These are phyloP conservation scores for Oplegnathus fasciatus DNA, from an alignment of 2,113 vertebrate genomes.

Conservation along the genomic window DNA sequence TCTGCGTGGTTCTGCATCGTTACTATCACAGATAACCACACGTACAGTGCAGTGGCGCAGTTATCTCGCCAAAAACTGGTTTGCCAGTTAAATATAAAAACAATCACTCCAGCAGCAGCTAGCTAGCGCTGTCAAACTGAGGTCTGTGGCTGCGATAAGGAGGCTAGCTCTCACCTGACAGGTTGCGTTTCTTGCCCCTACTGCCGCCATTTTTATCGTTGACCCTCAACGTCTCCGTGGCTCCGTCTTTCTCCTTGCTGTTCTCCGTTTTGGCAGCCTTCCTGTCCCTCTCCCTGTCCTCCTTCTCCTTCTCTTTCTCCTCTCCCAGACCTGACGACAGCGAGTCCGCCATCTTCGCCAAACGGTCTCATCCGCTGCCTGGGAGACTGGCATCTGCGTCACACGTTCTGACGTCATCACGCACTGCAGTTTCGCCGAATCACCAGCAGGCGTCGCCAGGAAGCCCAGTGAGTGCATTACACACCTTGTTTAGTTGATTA, in stretches of 20 bases:
- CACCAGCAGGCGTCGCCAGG: conserved; percentile 40
- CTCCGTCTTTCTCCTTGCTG: conserved; percentile 61
- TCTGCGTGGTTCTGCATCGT: neutral
- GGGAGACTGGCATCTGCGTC: conserved; percentile 69
- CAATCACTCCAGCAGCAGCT: neutral
- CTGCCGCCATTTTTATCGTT: conserved; percentile 78
- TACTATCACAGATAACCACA: neutral
- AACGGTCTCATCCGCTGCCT: conserved; percentile 74
- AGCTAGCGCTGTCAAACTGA: conserved; percentile 53
- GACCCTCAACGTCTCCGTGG: conserved; percentile 81
- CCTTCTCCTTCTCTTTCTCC: conserved; percentile 84
- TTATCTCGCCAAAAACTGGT: neutral
- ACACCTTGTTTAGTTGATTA: neutral
- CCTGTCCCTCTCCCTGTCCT: conserved; percentile 74
- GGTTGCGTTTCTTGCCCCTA: conserved; percentile 76
- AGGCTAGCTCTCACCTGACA: conserved; percentile 84
- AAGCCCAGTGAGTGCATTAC: neutral
- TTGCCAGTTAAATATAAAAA: neutral
- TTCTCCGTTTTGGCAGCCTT: conserved; percentile 39
- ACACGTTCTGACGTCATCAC: conserved; percentile 69
- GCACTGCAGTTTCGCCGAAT: neutral
- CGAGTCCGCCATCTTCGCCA: conserved; percentile 87
- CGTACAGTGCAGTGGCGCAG: neutral
- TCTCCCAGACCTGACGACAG: conserved; percentile 81
- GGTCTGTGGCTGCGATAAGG: neutral